phyloP scores from a whole-genome alignment of 1,140 invertebrate species.

The Solen grandis region DNA sequence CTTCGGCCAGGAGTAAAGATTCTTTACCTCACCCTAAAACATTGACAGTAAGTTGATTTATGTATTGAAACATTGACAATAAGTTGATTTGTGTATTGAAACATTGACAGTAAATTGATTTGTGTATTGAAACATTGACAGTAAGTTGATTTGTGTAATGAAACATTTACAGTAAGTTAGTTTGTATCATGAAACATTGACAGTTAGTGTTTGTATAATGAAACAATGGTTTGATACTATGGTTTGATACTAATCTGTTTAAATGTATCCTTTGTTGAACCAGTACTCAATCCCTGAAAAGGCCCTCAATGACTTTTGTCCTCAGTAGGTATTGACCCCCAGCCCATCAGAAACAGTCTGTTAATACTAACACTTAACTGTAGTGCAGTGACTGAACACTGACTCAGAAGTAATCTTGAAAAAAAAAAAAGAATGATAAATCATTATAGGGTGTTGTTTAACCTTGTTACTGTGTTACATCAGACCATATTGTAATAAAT shows the following conservation, averaged over 20 bases:
- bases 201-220: too few relatives aligned
- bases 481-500: background rate
- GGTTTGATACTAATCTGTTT: too few relatives aligned
- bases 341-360: too few relatives aligned
- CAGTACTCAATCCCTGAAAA: too few relatives aligned
- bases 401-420: background rate
- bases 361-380: background rate
- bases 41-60: background rate
- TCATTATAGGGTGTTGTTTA: background rate
- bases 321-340: too few relatives aligned
- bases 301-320: too few relatives aligned
- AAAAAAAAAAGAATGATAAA: background rate
- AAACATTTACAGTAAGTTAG: too few relatives aligned
- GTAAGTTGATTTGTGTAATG: too few relatives aligned
- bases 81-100: background rate
- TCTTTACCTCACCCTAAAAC: slow-evolving; percentile 64
- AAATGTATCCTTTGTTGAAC: too few relatives aligned
- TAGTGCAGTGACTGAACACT: background rate
- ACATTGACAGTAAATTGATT: background rate
- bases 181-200: too few relatives aligned
- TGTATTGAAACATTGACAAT: background rate
- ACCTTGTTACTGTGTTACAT: background rate
- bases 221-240: too few relatives aligned
- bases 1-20: slow-evolving; percentile 43
- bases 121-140: background rate